Conservation (phyloP, 2,797 vertebrate genomes). For the Squalus acanthias region DNA sequence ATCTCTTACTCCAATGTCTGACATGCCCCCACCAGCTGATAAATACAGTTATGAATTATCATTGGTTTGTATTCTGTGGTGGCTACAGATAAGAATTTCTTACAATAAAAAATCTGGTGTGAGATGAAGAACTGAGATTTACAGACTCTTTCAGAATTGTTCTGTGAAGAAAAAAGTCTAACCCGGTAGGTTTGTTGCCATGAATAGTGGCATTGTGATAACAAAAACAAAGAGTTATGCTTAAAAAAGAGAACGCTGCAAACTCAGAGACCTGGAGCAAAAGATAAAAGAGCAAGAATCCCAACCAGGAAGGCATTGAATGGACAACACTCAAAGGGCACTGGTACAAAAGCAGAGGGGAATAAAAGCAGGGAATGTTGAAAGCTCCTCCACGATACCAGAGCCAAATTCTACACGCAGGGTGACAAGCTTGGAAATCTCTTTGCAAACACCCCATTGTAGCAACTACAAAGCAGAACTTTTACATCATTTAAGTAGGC, state of each 20-base stretch:
- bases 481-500: background rate
- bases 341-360: background rate
- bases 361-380: background rate
- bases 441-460: background rate
- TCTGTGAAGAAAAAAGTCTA: background rate
- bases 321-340: background rate
- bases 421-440: background rate
- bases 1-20: background rate
- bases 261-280: background rate
- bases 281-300: background rate
- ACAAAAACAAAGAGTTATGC: background rate
- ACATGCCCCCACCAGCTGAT: background rate
- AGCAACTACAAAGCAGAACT: background rate
- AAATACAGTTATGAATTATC: background rate
- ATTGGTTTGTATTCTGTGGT: background rate
- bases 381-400: background rate
- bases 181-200: background rate
- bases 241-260: background rate
- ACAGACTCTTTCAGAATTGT: background rate
- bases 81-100: background rate
- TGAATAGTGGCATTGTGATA: background rate
- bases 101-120: background rate
- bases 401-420: background rate
- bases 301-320: background rate
- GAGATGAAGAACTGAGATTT: background rate